Evolutionary conservation across 2,888 invertebrate genomes (phyloP), one percentile per base, ranked within the genome.

Genomic region (Zygaena filipendulae): DNA sequence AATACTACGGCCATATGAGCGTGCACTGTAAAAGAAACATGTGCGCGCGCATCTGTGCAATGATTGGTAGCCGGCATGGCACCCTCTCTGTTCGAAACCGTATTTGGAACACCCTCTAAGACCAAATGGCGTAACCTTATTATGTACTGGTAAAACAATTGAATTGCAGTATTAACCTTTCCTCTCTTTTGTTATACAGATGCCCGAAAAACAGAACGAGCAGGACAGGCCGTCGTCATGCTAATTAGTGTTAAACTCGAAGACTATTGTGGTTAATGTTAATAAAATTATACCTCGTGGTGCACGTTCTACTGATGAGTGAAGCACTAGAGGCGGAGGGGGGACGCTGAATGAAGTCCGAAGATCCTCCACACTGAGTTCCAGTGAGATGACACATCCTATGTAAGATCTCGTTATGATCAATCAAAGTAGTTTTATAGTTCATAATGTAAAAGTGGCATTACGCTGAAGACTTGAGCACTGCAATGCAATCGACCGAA

Each of bases 151-250:
- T n/a, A n/a, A n/a, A n/a, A n/a, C n/a, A n/a, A n/a, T n/a, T n/a
- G n/a, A n/a, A n/a, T n/a, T n/a, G n/a, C n/a, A n/a, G n/a, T n/a
- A n/a, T n/a, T n/a, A n/a, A n/a, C n/a, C n/a, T n/a, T n/a, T n/a
- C n/a, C n/a, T n/a, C n/a, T n/a, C n/a, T n/a, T n/a, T n/a, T n/a
- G n/a, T n/a, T n/a, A n/a, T n/a, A 54, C 85, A 86, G 85, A 82
- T 81, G 43, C 80, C 84, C 47, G 85, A 85, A 57, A 85, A 85
- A 59, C 75, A 84, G 51, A 82, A 83, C 47, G 82, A 84, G 39
- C 80, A 81, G 32, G 85, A 85, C 59, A 82, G 84, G 69, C 74
- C 83, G 52, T 60, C 47, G 42, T 67, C 71, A 43, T 75, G 75
- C 51, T 77, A 72, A 63, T 51, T 55, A 58, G 42, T 49, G 34